Evolutionary conservation across 2,113 vertebrate species (phyloP).

Genomic region (Caranx melampygus): DNA sequence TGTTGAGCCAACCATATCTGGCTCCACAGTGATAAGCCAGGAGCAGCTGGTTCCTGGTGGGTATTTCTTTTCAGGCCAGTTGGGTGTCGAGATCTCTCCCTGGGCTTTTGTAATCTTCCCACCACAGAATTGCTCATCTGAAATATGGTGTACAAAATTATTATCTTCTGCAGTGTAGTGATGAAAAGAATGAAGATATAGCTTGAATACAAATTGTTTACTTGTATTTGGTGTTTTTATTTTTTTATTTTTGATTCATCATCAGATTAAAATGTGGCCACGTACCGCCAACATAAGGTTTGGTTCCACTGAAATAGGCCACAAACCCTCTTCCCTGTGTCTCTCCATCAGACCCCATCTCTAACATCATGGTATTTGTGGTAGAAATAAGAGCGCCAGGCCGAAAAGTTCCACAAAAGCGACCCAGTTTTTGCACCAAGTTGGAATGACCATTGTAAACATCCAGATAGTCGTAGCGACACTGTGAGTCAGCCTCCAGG

Average conservation of each 20-base stretch:
- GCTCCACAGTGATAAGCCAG: conserved; percentile 90
- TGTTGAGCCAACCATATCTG: conserved; percentile 80
- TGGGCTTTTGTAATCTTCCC: conserved; percentile 85
- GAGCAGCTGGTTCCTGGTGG: conserved; percentile 91
- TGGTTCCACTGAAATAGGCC: conserved; percentile 85
- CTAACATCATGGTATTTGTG: conserved; percentile 88
- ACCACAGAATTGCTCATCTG: conserved; percentile 83
- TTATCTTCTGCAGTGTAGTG: too few species aligned
- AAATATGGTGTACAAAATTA: conserved; percentile 14
- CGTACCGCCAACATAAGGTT: conserved; percentile 84
- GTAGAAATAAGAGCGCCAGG: conserved; percentile 88
- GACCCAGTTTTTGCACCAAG: conserved; percentile 86
- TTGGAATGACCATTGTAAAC: conserved; percentile 87
- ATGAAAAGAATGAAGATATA: background rate
- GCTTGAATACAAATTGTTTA: background rate
- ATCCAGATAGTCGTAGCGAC: conserved; percentile 90
- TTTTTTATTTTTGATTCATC: background rate
- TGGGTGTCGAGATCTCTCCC: conserved; percentile 88
- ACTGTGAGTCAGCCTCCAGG: conserved; percentile 88
- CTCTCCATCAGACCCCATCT: conserved; percentile 87
- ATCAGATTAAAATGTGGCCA: conserved; percentile 28
- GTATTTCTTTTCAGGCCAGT: conserved; percentile 92
- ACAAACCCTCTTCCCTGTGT: conserved; percentile 88
- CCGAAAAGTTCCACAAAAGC: conserved; percentile 92
- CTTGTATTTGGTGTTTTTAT: background rate